Conservation (phyloP, 2,888 invertebrate genomes). For the Pyrochroa serraticornis region DNA sequence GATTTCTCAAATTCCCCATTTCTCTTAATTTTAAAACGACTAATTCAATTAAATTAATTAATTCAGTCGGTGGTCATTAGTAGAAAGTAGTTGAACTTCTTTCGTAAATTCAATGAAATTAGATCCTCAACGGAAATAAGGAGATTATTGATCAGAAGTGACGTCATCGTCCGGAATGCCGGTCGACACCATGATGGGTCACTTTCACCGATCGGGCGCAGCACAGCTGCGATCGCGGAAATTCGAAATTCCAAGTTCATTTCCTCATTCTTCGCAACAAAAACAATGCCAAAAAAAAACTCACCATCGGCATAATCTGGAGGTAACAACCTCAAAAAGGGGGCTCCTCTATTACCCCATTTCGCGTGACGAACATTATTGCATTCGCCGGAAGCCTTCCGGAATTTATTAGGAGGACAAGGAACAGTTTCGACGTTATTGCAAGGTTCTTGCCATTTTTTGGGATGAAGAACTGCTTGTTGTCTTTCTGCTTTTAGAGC, state of each 20-base stretch:
- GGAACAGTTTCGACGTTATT: slow-evolving; percentile 61
- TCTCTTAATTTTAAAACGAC: too few relatives aligned
- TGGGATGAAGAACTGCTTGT: slow-evolving; percentile 8
- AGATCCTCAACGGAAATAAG: too few relatives aligned
- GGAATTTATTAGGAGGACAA: slow-evolving; percentile 83
- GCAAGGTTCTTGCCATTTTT: slow-evolving; percentile 42
- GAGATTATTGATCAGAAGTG: too few relatives aligned
- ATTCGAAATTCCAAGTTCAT: slow-evolving; percentile 9
- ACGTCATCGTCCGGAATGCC: not conserved
- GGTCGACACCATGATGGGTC: not conserved
- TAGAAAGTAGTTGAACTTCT: too few relatives aligned
- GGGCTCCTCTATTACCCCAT: slow-evolving; percentile 82
- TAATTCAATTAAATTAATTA: too few relatives aligned
- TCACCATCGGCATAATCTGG: slow-evolving; percentile 79
- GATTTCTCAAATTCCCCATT: too few relatives aligned
- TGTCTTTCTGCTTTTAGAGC: slow-evolving; percentile 50
- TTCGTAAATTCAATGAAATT: too few relatives aligned
- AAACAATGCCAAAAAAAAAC: slow-evolving; percentile 35
- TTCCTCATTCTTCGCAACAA: not conserved
- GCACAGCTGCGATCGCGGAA: not conserved
- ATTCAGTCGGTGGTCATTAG: too few relatives aligned
- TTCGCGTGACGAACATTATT: slow-evolving; percentile 86
- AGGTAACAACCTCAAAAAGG: slow-evolving; percentile 74
- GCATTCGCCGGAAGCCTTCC: slow-evolving; percentile 82
- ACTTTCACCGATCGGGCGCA: not conserved